Base-by-base conservation (phyloP, 2,113 vertebrate species). In the Spilogale gracilis region DNA sequence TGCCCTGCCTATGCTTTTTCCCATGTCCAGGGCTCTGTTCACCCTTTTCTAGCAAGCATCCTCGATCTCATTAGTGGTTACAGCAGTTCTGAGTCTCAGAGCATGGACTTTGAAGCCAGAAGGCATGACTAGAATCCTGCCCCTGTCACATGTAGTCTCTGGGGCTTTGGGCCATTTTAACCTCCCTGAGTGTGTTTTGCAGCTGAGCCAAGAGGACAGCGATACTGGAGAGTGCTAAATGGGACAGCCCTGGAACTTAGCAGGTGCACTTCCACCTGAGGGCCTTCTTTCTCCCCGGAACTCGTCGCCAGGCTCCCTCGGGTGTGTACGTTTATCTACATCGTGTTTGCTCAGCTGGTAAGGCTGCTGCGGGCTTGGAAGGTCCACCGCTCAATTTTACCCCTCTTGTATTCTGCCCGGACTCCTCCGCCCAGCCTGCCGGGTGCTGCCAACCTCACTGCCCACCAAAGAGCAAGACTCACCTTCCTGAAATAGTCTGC, bases 401-500 rank as follows among this genome's bases (percentile, higher is more conserved):
- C 2, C 54, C 23, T 84, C n/a, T 60, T 6, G 0, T 0, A 5
- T 63, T 65, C 82, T 45, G 17, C 56, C 86, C 0, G 32, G 48
- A 30, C 25, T 74, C 43, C 4, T 6, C 20, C n/a, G 73, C 48
- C 78, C 82, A 54, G 25, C 58, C 30, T 32, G 0, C 30, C 0
- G 0, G 60, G 18, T 38, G 23, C 69, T 58, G 18, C 17, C 32
- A n/a, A 43, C 76, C 79, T 45, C 14, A 16, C 25, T 80, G 54
- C 0, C 3, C 61, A 94, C 25, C 25, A 0, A 0, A 48, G 16
- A 76, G 56, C 21, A 92, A 97, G 65, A 16, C 99, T 98, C 93
- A 99, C 99, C 98, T 4, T 98, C 97, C 89, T 99, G 96, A 99
- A 99, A 84, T 99, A 99, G 1, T 99, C 99, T 0, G 99, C 99